Percentiles rank a stretch among this genome's conserved stretches.
These are phyloP conservation scores for Tenthredo scrophulariae DNA, from an alignment of 2,888 invertebrate species.

Conservation along the genomic window DNA sequence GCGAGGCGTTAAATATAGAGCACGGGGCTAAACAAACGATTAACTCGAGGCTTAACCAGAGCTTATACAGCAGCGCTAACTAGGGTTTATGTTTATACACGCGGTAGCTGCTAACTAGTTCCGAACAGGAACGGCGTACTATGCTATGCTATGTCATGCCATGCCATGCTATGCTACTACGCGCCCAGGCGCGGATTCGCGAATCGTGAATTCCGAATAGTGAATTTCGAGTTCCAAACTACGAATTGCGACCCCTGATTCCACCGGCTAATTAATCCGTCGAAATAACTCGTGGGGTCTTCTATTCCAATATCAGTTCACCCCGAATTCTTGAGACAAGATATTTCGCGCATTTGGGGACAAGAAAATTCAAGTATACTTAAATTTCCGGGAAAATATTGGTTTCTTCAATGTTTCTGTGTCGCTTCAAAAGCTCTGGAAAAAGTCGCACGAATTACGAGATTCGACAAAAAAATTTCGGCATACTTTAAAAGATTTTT, in stretches of 20 bases:
- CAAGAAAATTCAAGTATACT: neutral
- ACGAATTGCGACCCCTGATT: neutral
- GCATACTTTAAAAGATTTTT: too few relatives aligned
- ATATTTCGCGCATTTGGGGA: neutral
- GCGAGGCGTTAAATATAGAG: constrained; percentile 68
- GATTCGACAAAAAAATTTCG: too few relatives aligned
- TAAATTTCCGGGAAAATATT: neutral
- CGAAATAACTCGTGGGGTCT: neutral
- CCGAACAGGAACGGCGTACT: constrained; percentile 20
- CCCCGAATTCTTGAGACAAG: neutral
- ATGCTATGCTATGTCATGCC: neutral
- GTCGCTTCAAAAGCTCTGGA: too few relatives aligned
- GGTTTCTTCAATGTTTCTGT: too few relatives aligned
- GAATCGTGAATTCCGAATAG: constrained; percentile 23
- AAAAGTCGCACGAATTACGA: too few relatives aligned
- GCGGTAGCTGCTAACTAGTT: constrained; percentile 64
- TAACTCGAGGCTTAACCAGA: constrained; percentile 70
- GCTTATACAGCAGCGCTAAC: constrained; percentile 68
- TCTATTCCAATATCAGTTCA: neutral
- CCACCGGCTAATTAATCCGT: neutral
- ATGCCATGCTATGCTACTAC: neutral
- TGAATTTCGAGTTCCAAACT: constrained; percentile 14
- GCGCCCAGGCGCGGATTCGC: neutral
- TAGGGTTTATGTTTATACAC: constrained; percentile 67
- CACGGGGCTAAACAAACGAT: constrained; percentile 70